These are phyloP conservation scores for Chiridota heheva DNA, from an alignment of 35 echinoderm and acorn worm genomes.

Conservation along the genomic window DNA sequence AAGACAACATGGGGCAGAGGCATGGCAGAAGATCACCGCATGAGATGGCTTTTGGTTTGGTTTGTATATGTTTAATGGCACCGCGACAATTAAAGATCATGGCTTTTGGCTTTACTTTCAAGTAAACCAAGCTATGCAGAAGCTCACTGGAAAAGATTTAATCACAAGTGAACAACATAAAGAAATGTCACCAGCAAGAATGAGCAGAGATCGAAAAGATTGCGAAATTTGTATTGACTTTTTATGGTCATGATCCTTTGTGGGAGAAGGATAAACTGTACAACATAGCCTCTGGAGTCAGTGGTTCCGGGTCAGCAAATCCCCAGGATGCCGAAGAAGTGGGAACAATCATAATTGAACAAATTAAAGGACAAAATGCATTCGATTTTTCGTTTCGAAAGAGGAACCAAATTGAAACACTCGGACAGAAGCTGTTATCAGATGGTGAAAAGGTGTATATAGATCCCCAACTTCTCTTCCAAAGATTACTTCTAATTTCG, in stretches of 20 bases:
- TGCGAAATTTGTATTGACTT: neutral
- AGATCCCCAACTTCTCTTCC: constrained; percentile 26
- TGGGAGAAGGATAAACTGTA: neutral
- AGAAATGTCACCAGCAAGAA: too few relatives aligned
- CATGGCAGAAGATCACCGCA: constrained; percentile 26
- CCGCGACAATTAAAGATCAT: too few relatives aligned
- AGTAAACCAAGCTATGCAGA: constrained; percentile 52
- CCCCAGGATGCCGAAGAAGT: neutral
- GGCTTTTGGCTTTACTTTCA: constrained; percentile 5
- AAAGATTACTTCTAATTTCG: constrained; percentile 5
- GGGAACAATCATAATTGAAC: neutral
- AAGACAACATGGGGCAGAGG: constrained; percentile 63
- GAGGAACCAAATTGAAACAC: constrained; percentile 28
- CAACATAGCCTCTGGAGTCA: constrained; percentile 11
- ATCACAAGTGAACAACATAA: neutral
- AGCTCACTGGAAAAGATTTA: constrained; percentile 24
- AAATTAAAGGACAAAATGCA: constrained; percentile 6
- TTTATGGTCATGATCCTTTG: neutral
- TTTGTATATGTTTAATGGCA: too few relatives aligned
- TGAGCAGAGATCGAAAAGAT: too few relatives aligned
- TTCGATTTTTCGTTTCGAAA: constrained; percentile 5
- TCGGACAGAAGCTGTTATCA: neutral
- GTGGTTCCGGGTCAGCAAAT: neutral
- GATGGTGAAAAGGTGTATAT: constrained; percentile 20
- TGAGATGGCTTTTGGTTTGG: too few relatives aligned